Conservation (phyloP, 2,113 vertebrate genomes). For the Excalfactoria chinensis region DNA sequence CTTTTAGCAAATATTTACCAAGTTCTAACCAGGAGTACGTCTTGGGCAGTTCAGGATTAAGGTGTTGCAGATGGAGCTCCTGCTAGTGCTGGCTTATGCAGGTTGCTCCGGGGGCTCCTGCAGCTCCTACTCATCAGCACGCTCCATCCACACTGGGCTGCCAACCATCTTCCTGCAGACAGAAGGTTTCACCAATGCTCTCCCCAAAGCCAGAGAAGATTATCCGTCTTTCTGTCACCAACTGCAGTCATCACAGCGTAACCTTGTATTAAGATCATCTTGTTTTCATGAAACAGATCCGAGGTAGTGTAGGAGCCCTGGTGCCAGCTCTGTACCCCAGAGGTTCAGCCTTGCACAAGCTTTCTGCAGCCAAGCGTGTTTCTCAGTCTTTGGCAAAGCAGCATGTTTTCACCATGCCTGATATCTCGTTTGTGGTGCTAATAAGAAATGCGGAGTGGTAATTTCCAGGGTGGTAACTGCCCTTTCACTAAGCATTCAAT, state of each 20-base stretch:
- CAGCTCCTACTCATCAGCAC: background rate
- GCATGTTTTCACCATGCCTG: rapidly evolving
- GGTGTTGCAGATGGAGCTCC: background rate
- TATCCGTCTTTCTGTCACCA: background rate
- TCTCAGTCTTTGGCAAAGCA: background rate
- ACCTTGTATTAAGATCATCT: background rate
- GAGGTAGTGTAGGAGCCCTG: background rate
- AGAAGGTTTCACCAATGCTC: background rate
- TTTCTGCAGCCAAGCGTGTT: background rate
- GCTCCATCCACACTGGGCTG: background rate
- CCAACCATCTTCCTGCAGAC: background rate
- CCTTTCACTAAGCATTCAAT: background rate
- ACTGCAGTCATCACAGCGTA: background rate
- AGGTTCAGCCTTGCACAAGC: background rate
- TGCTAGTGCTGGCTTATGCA: background rate
- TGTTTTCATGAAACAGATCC: background rate
- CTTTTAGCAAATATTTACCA: background rate
- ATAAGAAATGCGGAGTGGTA: background rate
- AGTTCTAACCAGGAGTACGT: background rate
- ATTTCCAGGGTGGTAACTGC: background rate
- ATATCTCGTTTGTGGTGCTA: background rate
- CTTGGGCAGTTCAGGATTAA: background rate
- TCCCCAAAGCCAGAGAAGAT: background rate
- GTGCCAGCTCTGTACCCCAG: background rate
- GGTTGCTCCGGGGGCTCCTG: background rate